Conservation (phyloP, 2,797 vertebrate genomes). For the Buceros bicornis region DNA sequence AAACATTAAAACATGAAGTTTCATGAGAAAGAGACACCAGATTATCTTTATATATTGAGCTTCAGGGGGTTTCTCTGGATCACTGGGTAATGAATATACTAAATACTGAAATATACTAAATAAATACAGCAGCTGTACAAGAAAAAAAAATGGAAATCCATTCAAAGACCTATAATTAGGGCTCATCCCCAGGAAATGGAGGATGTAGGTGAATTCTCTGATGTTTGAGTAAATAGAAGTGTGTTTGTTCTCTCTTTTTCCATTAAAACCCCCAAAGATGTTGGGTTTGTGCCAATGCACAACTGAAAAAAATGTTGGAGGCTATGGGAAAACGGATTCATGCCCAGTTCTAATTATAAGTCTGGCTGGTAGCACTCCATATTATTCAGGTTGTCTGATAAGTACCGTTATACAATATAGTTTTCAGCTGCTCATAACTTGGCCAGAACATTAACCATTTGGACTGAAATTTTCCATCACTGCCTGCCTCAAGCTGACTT, state of each 20-base stretch:
- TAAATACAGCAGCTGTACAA: neutral
- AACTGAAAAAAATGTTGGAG: conserved; percentile 15
- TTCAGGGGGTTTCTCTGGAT: conserved; percentile 15
- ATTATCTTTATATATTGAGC: neutral
- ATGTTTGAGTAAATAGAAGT: neutral
- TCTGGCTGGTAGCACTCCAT: conserved; percentile 24
- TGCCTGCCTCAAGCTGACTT: neutral
- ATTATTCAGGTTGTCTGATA: conserved; percentile 40
- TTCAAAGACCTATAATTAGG: neutral
- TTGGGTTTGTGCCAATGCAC: neutral
- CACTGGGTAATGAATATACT: neutral
- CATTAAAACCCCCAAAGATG: conserved; percentile 21
- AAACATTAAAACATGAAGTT: neutral
- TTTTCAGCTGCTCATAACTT: conserved; percentile 20
- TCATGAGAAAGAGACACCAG: neutral
- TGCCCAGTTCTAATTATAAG: conserved; percentile 47
- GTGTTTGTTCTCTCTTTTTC: neutral
- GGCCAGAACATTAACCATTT: conserved; percentile 31
- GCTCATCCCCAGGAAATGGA: neutral
- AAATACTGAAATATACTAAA: too few species aligned
- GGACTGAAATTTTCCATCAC: neutral
- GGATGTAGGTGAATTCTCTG: neutral
- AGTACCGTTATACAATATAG: neutral
- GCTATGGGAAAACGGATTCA: conserved; percentile 42
- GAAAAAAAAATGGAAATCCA: neutral